Evolutionary conservation across 2,888 invertebrate genomes (phyloP), one percentile per base, ranked within the genome.

Genomic region (Tenthredo notha): DNA sequence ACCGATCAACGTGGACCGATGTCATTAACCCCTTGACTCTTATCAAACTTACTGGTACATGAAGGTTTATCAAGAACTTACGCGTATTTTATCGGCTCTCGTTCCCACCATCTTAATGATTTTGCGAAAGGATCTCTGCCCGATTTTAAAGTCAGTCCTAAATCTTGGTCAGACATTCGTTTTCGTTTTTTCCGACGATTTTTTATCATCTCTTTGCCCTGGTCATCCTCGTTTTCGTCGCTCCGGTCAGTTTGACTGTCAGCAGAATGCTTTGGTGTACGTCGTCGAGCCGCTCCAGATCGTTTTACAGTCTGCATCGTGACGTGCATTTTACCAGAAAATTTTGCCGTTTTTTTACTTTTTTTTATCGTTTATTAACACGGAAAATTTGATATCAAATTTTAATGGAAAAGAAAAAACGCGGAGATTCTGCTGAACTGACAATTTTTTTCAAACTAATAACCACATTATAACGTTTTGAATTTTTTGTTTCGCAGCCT

Each of bases 11-110:
- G 2, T 43, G 10, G 10, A 43, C 40, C 40, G 40, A 43, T 2
- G 40, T 43, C 40, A 40, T 40, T 10, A 43, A 43, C 40, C 40
- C 40, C 40, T 43, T 2, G 40, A 47, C 47, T 15, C 43, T 15
- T 15, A 10, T 12, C 15, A 15, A 47, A 47, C 12, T 40, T 40
- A 40, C 10, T 1, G 40, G 10, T 40, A 40, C 40, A 0, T 6
- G 40, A 6, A 10, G 40, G 9, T 40, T 40, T 9, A 0, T 40
- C 9, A 10, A 43, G 12, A 29, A 89, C 89, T 89, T 85, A 89
- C 89, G 89, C 89, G 80, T 89, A 89, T 89, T 88, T 89, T 75
- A 89, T 86, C 0, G 88, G 88, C 40, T 86, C 85, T 9, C 25
- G 84, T 61, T 89, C 88, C 89, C 89, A 89, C 89, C 89, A 89